Conservation (phyloP, 2,113 vertebrate species). For the Tragelaphus buxtoni region DNA sequence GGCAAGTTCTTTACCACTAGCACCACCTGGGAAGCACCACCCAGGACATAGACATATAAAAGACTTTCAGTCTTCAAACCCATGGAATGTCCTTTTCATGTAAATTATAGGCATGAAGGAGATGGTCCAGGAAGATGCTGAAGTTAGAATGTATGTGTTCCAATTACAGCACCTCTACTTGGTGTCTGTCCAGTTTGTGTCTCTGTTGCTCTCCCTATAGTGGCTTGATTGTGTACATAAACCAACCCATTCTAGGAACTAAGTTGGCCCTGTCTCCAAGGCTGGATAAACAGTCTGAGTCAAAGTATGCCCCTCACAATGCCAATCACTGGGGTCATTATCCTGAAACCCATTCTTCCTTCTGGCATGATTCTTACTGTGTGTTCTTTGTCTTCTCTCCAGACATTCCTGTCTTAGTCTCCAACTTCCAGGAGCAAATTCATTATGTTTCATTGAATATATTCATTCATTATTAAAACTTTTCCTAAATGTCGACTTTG, state of each 20-base stretch:
- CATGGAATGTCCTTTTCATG: background rate
- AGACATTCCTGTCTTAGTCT: background rate
- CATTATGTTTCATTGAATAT: background rate
- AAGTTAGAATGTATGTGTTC: too few species aligned
- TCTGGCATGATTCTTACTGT: background rate
- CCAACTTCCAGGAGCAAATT: background rate
- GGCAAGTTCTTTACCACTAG: background rate
- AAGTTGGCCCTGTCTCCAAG: background rate
- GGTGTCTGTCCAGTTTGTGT: background rate
- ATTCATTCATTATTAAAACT: slow-evolving; percentile 14
- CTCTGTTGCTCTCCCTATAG: background rate
- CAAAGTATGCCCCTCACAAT: background rate
- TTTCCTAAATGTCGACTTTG: background rate
- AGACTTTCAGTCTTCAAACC: background rate
- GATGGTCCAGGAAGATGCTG: rapidly evolving
- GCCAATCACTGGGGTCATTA: background rate
- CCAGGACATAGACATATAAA: background rate
- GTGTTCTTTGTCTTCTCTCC: background rate
- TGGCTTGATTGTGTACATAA: background rate
- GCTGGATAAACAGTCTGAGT: background rate
- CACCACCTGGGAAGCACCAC: background rate
- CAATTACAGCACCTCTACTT: background rate
- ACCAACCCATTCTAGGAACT: background rate
- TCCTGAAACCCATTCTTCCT: background rate
- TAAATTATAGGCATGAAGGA: background rate